Conservation (phyloP, 2,888 invertebrate genomes). For the Caenorhabditis becei region DNA sequence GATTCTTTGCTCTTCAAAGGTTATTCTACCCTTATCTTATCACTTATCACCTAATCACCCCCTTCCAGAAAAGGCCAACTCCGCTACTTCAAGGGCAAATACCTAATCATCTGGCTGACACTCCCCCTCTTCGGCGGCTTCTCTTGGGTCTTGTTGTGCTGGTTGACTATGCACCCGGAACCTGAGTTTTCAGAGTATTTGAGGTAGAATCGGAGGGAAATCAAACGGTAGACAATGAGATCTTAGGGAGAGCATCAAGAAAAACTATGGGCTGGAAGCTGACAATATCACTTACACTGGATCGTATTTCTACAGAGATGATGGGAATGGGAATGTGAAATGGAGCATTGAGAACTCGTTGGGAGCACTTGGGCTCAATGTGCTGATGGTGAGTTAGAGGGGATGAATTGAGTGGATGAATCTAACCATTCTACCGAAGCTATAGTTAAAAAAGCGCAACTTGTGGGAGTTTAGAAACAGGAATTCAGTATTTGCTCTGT, state of each 20-base stretch:
- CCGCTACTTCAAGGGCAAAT: constrained; percentile 20
- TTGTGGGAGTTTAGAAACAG: too few relatives aligned
- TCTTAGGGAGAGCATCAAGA: constrained; percentile 17
- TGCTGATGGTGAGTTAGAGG: constrained; percentile 31
- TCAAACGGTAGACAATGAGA: neutral
- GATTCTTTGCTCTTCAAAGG: constrained; percentile 47
- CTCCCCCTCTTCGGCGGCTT: constrained; percentile 20
- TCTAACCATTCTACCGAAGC: neutral
- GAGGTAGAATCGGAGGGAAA: neutral
- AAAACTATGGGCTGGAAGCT: constrained; percentile 19
- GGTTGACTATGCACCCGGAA: constrained; percentile 23
- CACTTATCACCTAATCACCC: neutral
- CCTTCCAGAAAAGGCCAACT: constrained; percentile 41
- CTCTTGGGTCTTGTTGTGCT: constrained; percentile 16
- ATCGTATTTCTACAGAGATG: constrained; percentile 22
- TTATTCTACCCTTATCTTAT: neutral
- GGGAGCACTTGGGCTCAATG: constrained; percentile 39
- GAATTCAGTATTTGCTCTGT: too few relatives aligned
- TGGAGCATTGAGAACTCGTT: constrained; percentile 32
- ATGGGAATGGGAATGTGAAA: neutral
- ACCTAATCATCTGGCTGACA: constrained; percentile 26
- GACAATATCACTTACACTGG: constrained; percentile 35
- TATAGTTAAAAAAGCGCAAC: too few relatives aligned
- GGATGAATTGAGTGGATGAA: too few relatives aligned
- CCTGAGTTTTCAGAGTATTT: constrained; percentile 26